Evolutionary conservation across 2,888 invertebrate species (phyloP).

Genomic region (Drosophila subquinaria): DNA sequence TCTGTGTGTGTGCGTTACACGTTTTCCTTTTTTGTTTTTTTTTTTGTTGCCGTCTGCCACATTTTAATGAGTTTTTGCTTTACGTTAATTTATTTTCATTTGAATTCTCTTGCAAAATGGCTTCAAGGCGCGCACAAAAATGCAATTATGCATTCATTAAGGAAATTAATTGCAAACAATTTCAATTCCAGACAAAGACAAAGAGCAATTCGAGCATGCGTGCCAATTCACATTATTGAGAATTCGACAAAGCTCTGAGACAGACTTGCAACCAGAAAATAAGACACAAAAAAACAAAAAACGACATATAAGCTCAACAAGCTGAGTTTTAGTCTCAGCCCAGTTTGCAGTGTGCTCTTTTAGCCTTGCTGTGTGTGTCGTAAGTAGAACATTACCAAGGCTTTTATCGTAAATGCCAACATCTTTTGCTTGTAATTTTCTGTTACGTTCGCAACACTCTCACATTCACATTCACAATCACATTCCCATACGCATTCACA

Average conservation of each 20-base stretch:
- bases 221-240: slow-evolving; percentile 68
- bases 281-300: slow-evolving; percentile 11
- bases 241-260: slow-evolving; percentile 53
- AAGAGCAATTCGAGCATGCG: slow-evolving; percentile 58
- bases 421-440: slow-evolving; percentile 81
- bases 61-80: slow-evolving; percentile 82
- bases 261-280: slow-evolving; percentile 43
- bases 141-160: slow-evolving; percentile 83
- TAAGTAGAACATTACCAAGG: slow-evolving; percentile 81
- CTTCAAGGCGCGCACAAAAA: slow-evolving; percentile 78
- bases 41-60: slow-evolving; percentile 48
- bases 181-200: slow-evolving; percentile 46
- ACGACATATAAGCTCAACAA: slow-evolving; percentile 41
- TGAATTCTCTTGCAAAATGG: slow-evolving; percentile 79
- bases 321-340: slow-evolving; percentile 20
- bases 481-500: slow-evolving; percentile 70
- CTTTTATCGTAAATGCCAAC: slow-evolving; percentile 81
- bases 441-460: slow-evolving; percentile 75
- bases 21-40: slow-evolving; percentile 47
- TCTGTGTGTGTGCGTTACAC: slow-evolving; percentile 33
- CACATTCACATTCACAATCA: slow-evolving; percentile 37
- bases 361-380: slow-evolving; percentile 39
- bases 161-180: slow-evolving; percentile 81
- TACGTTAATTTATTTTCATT: slow-evolving; percentile 82
- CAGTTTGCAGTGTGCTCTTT: background rate